phyloP scores from a whole-genome alignment of 2,797 vertebrate species.

The Pangasius larnaudii region DNA sequence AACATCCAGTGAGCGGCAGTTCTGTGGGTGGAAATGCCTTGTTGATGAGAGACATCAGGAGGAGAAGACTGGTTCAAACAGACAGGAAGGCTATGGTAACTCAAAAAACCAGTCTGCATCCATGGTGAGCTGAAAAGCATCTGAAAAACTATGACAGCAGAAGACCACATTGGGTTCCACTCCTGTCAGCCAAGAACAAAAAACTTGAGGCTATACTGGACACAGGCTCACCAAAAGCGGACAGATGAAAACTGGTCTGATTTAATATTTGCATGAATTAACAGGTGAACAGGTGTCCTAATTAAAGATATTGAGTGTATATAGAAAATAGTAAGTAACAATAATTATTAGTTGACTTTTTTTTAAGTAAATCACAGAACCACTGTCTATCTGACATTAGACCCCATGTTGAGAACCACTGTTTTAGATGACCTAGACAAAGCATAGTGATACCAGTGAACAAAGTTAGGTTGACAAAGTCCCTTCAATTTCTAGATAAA shows the following conservation, averaged over 20 bases:
- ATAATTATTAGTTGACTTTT: not conserved
- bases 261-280: not conserved
- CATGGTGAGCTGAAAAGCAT: not conserved
- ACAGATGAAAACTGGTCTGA: not conserved
- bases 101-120: not conserved
- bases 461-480: not conserved
- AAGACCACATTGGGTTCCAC: not conserved
- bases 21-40: slow-evolving; percentile 1
- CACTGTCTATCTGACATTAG: not conserved
- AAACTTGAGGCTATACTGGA: not conserved
- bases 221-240: not conserved
- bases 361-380: not conserved
- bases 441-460: not conserved
- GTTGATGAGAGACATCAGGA: not conserved
- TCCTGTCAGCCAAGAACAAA: not conserved
- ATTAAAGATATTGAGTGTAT: not conserved
- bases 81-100: not conserved
- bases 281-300: not conserved
- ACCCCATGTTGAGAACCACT: not conserved
- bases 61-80: not conserved
- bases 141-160: not conserved
- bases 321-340: not conserved
- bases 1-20: not conserved
- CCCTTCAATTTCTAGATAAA: not conserved
- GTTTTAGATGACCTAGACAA: not conserved